A percentile compares a stretch with the other conserved stretches of the same genome.
Evolutionary conservation across 2,888 invertebrate genomes (phyloP).

Genomic region (Chelonus formosanus): DNA sequence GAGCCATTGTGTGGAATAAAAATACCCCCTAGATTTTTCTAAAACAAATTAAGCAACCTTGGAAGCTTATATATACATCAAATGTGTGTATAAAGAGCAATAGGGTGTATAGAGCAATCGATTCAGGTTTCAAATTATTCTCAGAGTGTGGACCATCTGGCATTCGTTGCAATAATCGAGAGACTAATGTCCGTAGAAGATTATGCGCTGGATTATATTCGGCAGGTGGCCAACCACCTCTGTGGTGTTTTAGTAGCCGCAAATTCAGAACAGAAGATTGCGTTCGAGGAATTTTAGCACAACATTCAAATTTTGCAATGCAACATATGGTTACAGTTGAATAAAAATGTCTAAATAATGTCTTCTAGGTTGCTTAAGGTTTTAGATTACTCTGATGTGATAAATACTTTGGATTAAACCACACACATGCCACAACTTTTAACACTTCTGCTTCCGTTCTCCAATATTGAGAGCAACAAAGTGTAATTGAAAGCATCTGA

Average conservation of each 20-base stretch:
- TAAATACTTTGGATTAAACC: constrained; percentile 2
- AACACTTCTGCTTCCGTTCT: neutral
- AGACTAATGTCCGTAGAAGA: constrained; percentile 3
- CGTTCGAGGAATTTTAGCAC: constrained; percentile 22
- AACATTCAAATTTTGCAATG: constrained; percentile 3
- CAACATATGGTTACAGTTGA: constrained; percentile 15
- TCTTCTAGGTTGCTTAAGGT: neutral
- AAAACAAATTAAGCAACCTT: constrained; percentile 17
- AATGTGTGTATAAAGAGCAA: neutral
- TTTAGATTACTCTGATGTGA: constrained; percentile 1
- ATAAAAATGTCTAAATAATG: constrained; percentile 7
- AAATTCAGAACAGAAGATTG: constrained; percentile 23
- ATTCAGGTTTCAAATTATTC: constrained; percentile 18
- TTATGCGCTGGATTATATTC: constrained; percentile 45
- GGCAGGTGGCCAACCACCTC: constrained; percentile 44
- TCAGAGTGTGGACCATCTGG: constrained; percentile 17
- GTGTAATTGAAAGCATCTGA: constrained; percentile 15
- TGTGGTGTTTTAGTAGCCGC: neutral
- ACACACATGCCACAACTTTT: neutral
- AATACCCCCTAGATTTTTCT: constrained; percentile 13
- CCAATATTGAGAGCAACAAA: constrained; percentile 7
- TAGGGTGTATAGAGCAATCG: constrained; percentile 11
- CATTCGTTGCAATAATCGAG: constrained; percentile 5
- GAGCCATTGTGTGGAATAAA: constrained; percentile 31
- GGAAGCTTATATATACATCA: neutral